Base-by-base conservation (phyloP, 1,140 invertebrate genomes). In the Temnothorax longispinosus region DNA sequence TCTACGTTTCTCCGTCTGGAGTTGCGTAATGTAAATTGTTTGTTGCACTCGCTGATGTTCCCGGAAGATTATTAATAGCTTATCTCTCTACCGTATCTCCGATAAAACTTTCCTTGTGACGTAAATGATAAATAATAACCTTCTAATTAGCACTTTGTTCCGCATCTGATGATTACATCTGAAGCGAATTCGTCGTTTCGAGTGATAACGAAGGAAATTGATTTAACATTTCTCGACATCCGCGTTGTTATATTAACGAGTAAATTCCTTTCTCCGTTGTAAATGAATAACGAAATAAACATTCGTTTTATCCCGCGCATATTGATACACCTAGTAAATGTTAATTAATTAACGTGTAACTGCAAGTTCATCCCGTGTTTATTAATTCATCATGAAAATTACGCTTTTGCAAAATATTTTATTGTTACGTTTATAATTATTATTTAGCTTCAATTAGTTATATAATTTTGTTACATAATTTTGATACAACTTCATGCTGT, bases 11-110 rank as follows among this genome's bases (percentile, higher is more conserved):
- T 47, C 67, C 62, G 15, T 64, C 60, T 21, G 21, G 52, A 82
- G 54, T 82, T 60, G 52, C 52, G 27, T 47, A 72, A 74, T 82
- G 80, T 47, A 82, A 82, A 82, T 74, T 47, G 80, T 74, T 72
- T 27, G 52, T 72, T 72, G 38, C 80, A 11, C 67, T 35, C 52
- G 38, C 67, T 60, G 52, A 74, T 69, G 27, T 47, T 60, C 4
- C 52, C 52, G 54, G 69, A 60, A 60, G 13, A 75, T 84, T 84
- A 75, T 75, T 74, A 74, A 84, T 84, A 50, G 58, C 27, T 82
- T 27, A 27, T 27, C 27, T 27, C 38, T 82, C 78, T 81, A 56
- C 35, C 38, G 35, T 47, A 74, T 74, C 67, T 50, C 41, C 47
- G 69, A 47, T 50, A 60, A 82, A 84, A 50, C 56, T 84, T 58